Evolutionary conservation across 2,113 vertebrate species (phyloP).

Genomic region (Alethe castanea): DNA sequence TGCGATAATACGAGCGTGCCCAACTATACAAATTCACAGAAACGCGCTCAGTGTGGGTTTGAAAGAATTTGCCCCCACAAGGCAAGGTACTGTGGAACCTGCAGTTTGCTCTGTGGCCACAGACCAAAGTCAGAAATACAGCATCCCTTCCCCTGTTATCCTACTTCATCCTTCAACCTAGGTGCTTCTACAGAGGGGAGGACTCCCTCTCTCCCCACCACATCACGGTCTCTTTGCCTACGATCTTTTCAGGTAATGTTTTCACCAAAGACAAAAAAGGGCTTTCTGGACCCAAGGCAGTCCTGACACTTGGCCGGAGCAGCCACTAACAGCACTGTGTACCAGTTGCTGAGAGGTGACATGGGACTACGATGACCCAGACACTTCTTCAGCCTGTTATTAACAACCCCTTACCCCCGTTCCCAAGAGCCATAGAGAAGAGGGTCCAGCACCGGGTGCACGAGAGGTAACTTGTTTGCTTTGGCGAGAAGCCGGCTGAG

Average conservation of each 20-base stretch:
- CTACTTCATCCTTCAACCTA: not conserved
- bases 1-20: accelerated
- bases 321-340: not conserved
- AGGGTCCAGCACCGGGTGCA: not conserved
- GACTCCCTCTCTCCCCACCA: no score
- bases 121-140: not conserved
- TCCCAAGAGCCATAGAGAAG: not conserved
- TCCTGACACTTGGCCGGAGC: not conserved
- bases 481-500: not conserved
- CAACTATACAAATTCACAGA: not conserved
- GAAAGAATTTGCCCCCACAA: not conserved
- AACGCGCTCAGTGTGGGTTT: accelerated
- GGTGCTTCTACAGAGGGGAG: not conserved
- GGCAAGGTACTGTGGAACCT: not conserved
- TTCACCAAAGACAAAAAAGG: not conserved
- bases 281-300: not conserved
- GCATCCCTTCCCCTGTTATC: not conserved
- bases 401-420: not conserved
- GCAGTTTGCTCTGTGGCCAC: not conserved
- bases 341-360: not conserved
- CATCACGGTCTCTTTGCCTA: not conserved
- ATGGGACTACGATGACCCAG: not conserved
- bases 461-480: not conserved
- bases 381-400: not conserved
- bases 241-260: not conserved